A percentile compares a stretch with the other conserved stretches of the same genome.
phyloP scores from a whole-genome alignment of 1,140 invertebrate species.

The Phocides pigmalion region DNA sequence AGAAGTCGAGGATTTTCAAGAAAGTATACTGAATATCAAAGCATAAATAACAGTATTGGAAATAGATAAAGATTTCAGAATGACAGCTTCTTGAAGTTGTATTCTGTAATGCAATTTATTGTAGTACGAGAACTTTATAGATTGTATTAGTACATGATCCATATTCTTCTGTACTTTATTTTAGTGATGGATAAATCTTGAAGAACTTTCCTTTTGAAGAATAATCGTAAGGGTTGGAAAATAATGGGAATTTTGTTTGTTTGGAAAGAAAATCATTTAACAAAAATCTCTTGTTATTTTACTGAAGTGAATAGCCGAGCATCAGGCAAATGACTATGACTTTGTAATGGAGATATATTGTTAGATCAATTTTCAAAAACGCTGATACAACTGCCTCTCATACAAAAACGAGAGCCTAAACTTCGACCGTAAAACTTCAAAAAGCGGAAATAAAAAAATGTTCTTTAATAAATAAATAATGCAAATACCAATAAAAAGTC shows the following conservation, averaged over 20 bases:
- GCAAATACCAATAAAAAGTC: too few species aligned
- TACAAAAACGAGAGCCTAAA: too few species aligned
- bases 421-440: too few species aligned
- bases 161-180: background rate
- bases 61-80: conserved; percentile 20
- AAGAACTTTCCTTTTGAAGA: background rate
- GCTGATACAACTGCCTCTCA: too few species aligned
- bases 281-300: too few species aligned
- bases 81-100: conserved; percentile 12
- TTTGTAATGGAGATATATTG: too few species aligned
- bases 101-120: conserved; percentile 22
- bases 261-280: background rate
- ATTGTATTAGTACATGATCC: conserved; percentile 3
- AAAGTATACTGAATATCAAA: conserved; percentile 19
- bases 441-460: too few species aligned
- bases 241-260: background rate
- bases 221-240: background rate
- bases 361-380: too few species aligned
- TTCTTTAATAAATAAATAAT: too few species aligned
- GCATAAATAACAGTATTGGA: conserved; percentile 22
- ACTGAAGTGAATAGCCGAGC: too few species aligned
- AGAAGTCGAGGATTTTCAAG: conserved; percentile 18
- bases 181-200: background rate
- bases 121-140: conserved; percentile 7
- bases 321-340: too few species aligned